These are phyloP conservation scores for Drosophila athabasca DNA, from an alignment of 1,140 invertebrate species.

Conservation along the genomic window DNA sequence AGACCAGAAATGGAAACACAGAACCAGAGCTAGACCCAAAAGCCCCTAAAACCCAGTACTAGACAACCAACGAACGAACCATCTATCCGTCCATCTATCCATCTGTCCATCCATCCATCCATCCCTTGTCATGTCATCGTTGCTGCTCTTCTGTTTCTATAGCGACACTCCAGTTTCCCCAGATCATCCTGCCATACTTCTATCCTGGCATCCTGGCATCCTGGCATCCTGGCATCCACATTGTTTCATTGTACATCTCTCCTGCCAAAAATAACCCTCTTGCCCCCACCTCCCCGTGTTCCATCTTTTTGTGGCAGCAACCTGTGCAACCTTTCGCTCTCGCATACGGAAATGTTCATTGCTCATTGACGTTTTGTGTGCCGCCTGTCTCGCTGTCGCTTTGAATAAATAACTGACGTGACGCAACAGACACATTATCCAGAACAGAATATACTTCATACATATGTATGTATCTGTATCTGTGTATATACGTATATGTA, in stretches of 20 bases:
- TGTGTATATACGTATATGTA: too few species aligned
- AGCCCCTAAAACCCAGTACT: constrained; percentile 37
- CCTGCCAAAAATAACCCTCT: background rate
- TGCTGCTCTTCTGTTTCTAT: constrained; percentile 38
- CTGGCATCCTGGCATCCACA: constrained; percentile 6
- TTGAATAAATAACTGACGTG: constrained; percentile 80
- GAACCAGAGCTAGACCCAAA: constrained; percentile 27
- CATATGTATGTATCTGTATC: background rate
- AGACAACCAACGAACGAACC: constrained; percentile 26
- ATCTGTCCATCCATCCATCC: constrained; percentile 38
- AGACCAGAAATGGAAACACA: constrained; percentile 17
- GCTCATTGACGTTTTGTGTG: constrained; percentile 81
- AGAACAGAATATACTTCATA: constrained; percentile 16
- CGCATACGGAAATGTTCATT: constrained; percentile 63
- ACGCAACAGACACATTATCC: constrained; percentile 75
- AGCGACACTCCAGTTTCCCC: constrained; percentile 26
- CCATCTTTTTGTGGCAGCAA: constrained; percentile 35
- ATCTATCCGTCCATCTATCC: constrained; percentile 32
- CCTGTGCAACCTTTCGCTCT: constrained; percentile 41
- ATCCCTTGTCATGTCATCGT: constrained; percentile 76
- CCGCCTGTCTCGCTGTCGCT: constrained; percentile 68
- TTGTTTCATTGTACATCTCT: constrained; percentile 21
- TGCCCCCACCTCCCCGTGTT: constrained; percentile 3
- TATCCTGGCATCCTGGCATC: background rate
- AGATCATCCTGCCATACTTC: too few species aligned